These are phyloP conservation scores for Chiloscyllium plagiosum DNA, from an alignment of 2,113 vertebrate species.

Conservation along the genomic window DNA sequence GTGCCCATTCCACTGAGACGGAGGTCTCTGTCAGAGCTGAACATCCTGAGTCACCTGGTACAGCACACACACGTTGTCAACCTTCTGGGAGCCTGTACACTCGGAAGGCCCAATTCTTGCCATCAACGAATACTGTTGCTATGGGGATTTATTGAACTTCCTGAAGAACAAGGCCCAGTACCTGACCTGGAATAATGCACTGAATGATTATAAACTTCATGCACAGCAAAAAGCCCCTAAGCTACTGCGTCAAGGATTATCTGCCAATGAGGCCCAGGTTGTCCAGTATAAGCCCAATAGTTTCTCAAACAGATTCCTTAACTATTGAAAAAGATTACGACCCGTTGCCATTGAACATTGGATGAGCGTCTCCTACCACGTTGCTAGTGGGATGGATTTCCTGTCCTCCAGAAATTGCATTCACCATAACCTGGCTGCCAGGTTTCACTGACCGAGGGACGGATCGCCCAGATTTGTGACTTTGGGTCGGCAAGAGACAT, in stretches of 20 bases:
- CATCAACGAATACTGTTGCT: slow-evolving; percentile 92
- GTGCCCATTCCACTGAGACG: slow-evolving; percentile 82
- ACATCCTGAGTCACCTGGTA: slow-evolving; percentile 95
- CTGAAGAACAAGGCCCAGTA: slow-evolving; percentile 74
- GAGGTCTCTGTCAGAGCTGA: slow-evolving; percentile 96
- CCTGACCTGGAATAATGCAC: slow-evolving; percentile 44
- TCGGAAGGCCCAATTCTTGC: slow-evolving; percentile 89
- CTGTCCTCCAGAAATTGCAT: slow-evolving; percentile 87
- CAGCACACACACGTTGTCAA: slow-evolving; percentile 92
- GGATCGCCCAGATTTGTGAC: slow-evolving; percentile 91
- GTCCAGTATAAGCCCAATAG: neutral
- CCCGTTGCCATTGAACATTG: slow-evolving; percentile 68
- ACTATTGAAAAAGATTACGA: slow-evolving; percentile 47
- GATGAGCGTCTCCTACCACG: slow-evolving; percentile 83
- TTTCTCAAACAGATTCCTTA: neutral
- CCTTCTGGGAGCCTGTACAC: slow-evolving; percentile 88
- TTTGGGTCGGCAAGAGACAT: slow-evolving; percentile 94
- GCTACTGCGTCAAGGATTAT: neutral
- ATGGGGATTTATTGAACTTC: slow-evolving; percentile 91
- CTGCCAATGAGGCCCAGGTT: neutral
- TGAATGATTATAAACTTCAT: slow-evolving; percentile 74
- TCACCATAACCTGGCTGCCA: slow-evolving; percentile 88
- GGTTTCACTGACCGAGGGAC: slow-evolving; percentile 77
- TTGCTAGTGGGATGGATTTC: slow-evolving; percentile 90
- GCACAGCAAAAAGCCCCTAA: slow-evolving; percentile 60